phyloP scores from a whole-genome alignment of 2,888 invertebrate genomes.

The Cyaniris semiargus region DNA sequence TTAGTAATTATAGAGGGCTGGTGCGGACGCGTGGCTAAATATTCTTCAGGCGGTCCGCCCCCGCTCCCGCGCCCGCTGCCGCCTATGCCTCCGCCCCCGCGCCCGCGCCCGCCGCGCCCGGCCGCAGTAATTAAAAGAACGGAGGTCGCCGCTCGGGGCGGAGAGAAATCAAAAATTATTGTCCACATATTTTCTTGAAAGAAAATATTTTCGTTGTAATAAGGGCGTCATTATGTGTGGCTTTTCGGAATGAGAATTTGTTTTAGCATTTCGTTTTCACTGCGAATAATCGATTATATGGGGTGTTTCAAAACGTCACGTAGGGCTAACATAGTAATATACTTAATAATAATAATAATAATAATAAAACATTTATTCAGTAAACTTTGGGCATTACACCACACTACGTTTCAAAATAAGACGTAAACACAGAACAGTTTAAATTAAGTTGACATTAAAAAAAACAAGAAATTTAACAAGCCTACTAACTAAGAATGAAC shows the following conservation, averaged over 20 bases:
- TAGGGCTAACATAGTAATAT: neutral
- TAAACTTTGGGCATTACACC: too few species aligned
- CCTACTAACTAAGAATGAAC: too few species aligned
- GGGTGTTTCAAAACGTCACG: neutral
- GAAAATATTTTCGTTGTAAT: slow-evolving; percentile 51
- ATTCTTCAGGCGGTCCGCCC: slow-evolving; percentile 61
- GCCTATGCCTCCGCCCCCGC: slow-evolving; percentile 33
- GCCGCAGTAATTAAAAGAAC: slow-evolving; percentile 73
- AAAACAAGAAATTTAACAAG: too few species aligned
- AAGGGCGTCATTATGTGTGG: slow-evolving; percentile 42
- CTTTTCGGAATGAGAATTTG: slow-evolving; percentile 37
- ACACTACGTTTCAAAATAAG: too few species aligned
- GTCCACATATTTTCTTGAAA: slow-evolving; percentile 62
- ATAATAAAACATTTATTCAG: too few species aligned
- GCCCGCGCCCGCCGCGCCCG: slow-evolving; percentile 46
- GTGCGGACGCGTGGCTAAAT: slow-evolving; percentile 70
- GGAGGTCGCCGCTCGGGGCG: slow-evolving; percentile 52
- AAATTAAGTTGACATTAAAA: too few species aligned
- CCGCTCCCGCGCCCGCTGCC: slow-evolving; percentile 46
- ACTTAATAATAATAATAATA: too few species aligned
- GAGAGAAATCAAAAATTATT: slow-evolving; percentile 71
- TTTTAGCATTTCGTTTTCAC: neutral
- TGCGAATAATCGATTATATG: slow-evolving; percentile 3
- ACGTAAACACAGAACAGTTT: too few species aligned
- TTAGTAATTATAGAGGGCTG: slow-evolving; percentile 74